Conservation (phyloP, 2,888 invertebrate genomes). For the Idaea aversata region DNA sequence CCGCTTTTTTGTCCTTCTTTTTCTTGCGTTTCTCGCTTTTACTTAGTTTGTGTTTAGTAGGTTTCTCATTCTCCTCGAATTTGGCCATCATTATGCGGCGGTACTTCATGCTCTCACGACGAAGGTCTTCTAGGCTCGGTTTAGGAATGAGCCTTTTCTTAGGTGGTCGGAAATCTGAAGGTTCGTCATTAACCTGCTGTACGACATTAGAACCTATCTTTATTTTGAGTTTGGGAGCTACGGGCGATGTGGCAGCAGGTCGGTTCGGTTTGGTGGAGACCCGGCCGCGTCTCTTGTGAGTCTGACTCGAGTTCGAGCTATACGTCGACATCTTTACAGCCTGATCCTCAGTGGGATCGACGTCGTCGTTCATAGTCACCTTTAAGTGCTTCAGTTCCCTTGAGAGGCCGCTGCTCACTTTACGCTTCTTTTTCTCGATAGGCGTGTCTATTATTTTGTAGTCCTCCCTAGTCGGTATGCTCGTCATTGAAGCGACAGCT, state of each 20-base stretch:
- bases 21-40: slow-evolving; percentile 71
- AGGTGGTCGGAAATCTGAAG: slow-evolving; percentile 84
- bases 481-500: slow-evolving; percentile 93
- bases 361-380: slow-evolving; percentile 78
- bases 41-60: slow-evolving; percentile 64
- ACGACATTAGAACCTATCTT: slow-evolving; percentile 84
- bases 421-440: slow-evolving; percentile 85
- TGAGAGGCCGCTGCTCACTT: slow-evolving; percentile 72
- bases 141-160: slow-evolving; percentile 87
- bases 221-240: slow-evolving; percentile 88
- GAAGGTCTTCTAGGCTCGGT: slow-evolving; percentile 89
- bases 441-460: slow-evolving; percentile 85
- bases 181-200: slow-evolving; percentile 74
- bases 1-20: slow-evolving; percentile 78
- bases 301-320: slow-evolving; percentile 39
- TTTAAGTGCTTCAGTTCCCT: slow-evolving; percentile 84
- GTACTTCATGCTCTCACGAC: slow-evolving; percentile 93
- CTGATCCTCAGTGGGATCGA: slow-evolving; percentile 62
- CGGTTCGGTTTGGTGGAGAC: slow-evolving; percentile 48
- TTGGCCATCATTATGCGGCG: slow-evolving; percentile 91
- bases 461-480: slow-evolving; percentile 91
- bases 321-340: slow-evolving; percentile 48
- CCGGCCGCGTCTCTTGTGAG: slow-evolving; percentile 59
- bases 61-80: slow-evolving; percentile 85
- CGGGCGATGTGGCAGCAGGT: slow-evolving; percentile 46